Percentiles rank a stretch among this genome's conserved stretches.
These are phyloP conservation scores for Tethya wilhelma DNA, from an alignment of 37 sponge, comb jelly and placozoan species.

Conservation along the genomic window DNA sequence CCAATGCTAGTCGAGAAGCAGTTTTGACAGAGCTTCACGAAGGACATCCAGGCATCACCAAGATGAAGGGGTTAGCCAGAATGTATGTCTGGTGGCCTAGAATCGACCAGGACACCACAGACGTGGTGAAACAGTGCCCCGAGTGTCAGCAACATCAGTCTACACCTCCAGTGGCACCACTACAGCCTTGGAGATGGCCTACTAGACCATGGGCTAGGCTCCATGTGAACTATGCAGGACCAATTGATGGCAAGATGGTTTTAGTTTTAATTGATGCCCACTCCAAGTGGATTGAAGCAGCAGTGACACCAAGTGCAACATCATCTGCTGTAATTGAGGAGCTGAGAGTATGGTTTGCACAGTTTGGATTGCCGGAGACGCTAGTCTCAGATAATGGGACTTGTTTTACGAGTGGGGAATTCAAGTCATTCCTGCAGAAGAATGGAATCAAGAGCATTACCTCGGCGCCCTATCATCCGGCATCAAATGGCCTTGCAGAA, in stretches of 20 bases:
- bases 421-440: not conserved
- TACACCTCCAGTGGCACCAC: not conserved
- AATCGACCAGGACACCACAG: not conserved
- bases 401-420: constrained; percentile 1
- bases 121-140: not conserved
- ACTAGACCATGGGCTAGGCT: constrained; percentile 6
- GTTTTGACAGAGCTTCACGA: not conserved
- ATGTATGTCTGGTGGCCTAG: constrained; percentile 4
- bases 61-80: not conserved
- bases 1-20: not conserved
- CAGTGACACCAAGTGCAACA: not conserved
- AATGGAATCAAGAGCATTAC: not conserved
- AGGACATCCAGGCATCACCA: not conserved
- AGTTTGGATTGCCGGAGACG: not conserved
- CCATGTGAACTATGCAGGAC: constrained; percentile 7
- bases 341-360: not conserved
- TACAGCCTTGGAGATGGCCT: not conserved
- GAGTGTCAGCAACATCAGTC: not conserved
- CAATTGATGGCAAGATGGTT: not conserved
- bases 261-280: not conserved
- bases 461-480: not conserved
- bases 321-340: not conserved
- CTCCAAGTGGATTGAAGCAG: not conserved
- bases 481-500: not conserved
- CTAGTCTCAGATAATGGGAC: constrained; percentile 6